A percentile compares a stretch with the other conserved stretches of the same genome.
Evolutionary conservation across 2,888 invertebrate genomes (phyloP).

Genomic region (Heliconius sara): DNA sequence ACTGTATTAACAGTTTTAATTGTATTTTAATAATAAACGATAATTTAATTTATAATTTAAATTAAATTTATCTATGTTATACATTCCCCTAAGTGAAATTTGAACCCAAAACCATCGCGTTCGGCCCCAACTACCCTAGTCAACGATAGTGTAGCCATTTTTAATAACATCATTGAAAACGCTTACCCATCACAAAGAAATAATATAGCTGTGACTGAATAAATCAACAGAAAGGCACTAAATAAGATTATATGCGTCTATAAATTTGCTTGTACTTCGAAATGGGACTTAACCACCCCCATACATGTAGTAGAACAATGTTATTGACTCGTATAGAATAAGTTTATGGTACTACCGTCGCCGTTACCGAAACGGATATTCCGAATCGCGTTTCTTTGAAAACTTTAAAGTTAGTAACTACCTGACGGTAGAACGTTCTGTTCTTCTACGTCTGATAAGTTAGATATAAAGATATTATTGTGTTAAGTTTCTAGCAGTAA

Average conservation of each 20-base stretch:
- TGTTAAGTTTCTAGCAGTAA: constrained; percentile 19
- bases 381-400: constrained; percentile 52
- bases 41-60: too few species aligned
- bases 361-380: constrained; percentile 52
- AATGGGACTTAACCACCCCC: constrained; percentile 57
- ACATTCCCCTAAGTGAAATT: too few species aligned
- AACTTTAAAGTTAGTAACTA: constrained; percentile 52
- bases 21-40: too few species aligned
- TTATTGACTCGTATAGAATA: constrained; percentile 74
- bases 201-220: background rate
- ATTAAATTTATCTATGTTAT: too few species aligned
- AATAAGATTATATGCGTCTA: constrained; percentile 47
- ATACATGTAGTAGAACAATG: constrained; percentile 72
- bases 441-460: constrained; percentile 47
- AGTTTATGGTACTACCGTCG: constrained; percentile 63
- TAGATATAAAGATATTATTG: constrained; percentile 27
- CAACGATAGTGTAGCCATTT: background rate
- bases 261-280: constrained; percentile 53
- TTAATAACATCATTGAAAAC: background rate
- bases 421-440: constrained; percentile 51
- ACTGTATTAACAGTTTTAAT: too few species aligned
- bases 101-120: too few species aligned
- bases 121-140: background rate
- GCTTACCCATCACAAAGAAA: background rate
- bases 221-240: constrained; percentile 2